phyloP scores from a whole-genome alignment of 2,113 vertebrate genomes.

The Tachysurus vachellii region DNA sequence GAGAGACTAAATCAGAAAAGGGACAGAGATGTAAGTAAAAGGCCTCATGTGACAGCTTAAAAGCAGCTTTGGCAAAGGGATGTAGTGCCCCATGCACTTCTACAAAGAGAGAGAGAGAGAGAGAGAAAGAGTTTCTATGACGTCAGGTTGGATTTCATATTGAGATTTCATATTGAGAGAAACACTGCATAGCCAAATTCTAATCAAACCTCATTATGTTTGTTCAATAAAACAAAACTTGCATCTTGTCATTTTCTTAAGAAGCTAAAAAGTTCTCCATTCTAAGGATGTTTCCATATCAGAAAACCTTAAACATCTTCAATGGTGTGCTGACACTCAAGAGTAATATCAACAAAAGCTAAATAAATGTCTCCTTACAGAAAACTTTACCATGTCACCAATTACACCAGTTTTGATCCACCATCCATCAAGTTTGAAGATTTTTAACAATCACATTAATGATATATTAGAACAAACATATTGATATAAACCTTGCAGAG shows the following conservation, averaged over 20 bases:
- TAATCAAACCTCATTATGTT: background rate
- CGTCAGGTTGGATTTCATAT: background rate
- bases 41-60: slow-evolving; percentile 57
- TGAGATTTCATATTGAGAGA: background rate
- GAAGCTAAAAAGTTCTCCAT: background rate
- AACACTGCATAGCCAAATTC: background rate
- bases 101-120: background rate
- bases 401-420: background rate
- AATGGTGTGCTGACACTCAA: background rate
- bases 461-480: background rate
- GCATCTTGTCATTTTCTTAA: background rate
- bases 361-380: background rate
- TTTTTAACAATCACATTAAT: background rate
- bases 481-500: background rate
- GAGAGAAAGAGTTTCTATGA: background rate
- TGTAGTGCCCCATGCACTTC: slow-evolving; percentile 52
- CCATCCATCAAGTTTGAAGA: background rate
- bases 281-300: background rate
- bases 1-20: slow-evolving; percentile 51
- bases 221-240: background rate
- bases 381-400: background rate
- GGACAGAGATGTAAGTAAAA: slow-evolving; percentile 55
- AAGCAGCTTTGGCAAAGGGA: slow-evolving; percentile 62
- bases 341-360: background rate
- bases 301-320: background rate